Conservation (phyloP, 2,113 vertebrate species). For the Myodes glareolus region DNA sequence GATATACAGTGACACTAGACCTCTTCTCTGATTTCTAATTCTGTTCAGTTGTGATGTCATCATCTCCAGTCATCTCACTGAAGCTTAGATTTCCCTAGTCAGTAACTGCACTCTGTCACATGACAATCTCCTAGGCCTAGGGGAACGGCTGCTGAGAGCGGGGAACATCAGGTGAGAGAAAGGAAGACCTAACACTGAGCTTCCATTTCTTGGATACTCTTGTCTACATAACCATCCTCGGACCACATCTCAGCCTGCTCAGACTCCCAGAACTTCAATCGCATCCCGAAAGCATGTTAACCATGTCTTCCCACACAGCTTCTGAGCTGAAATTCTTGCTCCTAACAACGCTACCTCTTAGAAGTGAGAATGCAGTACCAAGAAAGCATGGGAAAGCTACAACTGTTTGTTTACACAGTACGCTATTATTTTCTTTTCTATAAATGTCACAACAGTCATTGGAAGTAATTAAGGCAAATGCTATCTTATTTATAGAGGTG, state of each 20-base stretch:
- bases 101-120: neutral
- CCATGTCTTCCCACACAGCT: neutral
- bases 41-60: neutral
- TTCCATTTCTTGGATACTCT: neutral
- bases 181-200: neutral
- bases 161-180: neutral
- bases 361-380: neutral
- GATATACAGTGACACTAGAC: rapidly evolving
- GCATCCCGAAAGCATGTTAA: neutral
- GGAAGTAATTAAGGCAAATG: neutral
- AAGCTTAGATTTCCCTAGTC: neutral
- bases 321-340: neutral
- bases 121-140: neutral
- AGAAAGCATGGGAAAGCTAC: neutral
- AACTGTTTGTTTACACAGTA: neutral
- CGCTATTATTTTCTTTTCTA: neutral
- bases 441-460: neutral
- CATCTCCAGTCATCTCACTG: neutral
- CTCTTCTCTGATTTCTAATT: neutral
- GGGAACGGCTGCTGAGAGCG: neutral
- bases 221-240: neutral
- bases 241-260: rapidly evolving
- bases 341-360: neutral
- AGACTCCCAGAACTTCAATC: neutral
- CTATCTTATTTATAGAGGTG: neutral